Evolutionary conservation across 1,140 invertebrate species (phyloP).

Genomic region (Neuroterus valhalla): DNA sequence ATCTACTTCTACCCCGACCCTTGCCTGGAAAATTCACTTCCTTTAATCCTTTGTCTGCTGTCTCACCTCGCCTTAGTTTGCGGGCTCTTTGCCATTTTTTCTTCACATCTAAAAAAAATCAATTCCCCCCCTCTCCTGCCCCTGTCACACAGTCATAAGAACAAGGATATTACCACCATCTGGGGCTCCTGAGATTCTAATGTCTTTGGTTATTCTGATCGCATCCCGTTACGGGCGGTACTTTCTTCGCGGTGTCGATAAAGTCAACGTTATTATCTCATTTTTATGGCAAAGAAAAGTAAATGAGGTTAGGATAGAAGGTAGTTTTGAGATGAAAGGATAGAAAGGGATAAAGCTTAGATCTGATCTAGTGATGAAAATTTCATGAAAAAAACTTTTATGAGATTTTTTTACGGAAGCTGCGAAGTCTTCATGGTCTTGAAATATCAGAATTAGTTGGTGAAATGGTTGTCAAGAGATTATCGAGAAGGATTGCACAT

Average conservation of each 20-base stretch:
- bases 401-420: not conserved
- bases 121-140: constrained; percentile 28
- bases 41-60: constrained; percentile 51
- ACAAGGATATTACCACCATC: constrained; percentile 5
- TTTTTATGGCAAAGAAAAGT: not conserved
- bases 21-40: constrained; percentile 44
- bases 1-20: constrained; percentile 48
- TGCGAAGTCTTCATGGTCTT: too few relatives aligned
- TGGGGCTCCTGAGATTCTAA: constrained; percentile 15
- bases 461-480: too few relatives aligned
- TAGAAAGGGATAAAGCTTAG: not conserved
- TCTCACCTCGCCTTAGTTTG: constrained; percentile 44
- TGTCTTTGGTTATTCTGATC: constrained; percentile 12
- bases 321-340: not conserved
- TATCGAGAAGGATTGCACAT: too few relatives aligned
- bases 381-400: not conserved
- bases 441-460: too few relatives aligned
- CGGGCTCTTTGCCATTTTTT: constrained; percentile 40
- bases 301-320: constrained; percentile 2
- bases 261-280: constrained; percentile 20
- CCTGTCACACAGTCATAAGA: not conserved
- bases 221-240: constrained; percentile 18
- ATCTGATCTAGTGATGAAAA: constrained; percentile 16
- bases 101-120: not conserved
- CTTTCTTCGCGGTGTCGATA: constrained; percentile 16